Percentiles rank a stretch among this genome's conserved stretches.
Evolutionary conservation across 2,113 vertebrate species (phyloP).

Genomic region (Triplophysa siluroides): DNA sequence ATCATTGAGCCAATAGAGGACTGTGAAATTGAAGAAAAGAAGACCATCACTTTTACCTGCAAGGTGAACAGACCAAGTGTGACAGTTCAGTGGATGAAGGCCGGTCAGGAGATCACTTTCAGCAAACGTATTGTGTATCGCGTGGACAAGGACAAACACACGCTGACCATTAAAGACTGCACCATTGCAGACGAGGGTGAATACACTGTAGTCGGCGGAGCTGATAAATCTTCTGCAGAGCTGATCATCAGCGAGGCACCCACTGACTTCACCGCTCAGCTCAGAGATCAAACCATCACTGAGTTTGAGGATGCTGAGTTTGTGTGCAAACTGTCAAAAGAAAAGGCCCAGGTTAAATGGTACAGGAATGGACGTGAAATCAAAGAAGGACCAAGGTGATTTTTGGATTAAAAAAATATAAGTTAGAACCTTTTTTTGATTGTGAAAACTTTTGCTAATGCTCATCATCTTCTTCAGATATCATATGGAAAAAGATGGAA

Average conservation of each 20-base stretch:
- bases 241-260: conserved; percentile 96
- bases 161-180: conserved; percentile 91
- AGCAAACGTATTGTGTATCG: conserved; percentile 87
- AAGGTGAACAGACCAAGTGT: conserved; percentile 93
- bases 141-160: conserved; percentile 90
- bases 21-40: conserved; percentile 95
- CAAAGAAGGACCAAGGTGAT: conserved; percentile 90
- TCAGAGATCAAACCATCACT: conserved; percentile 92
- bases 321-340: conserved; percentile 90
- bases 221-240: conserved; percentile 89
- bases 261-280: conserved; percentile 86
- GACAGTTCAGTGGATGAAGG: conserved; percentile 91
- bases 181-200: conserved; percentile 92
- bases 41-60: conserved; percentile 88
- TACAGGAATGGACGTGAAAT: conserved; percentile 94
- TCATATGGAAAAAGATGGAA: conserved; percentile 91
- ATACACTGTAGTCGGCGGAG: conserved; percentile 85
- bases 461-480: conserved; percentile 75
- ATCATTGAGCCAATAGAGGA: conserved; percentile 91
- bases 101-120: conserved; percentile 86
- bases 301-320: conserved; percentile 97
- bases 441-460: conserved; percentile 15
- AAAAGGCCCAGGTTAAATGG: conserved; percentile 91
- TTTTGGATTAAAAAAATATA: not conserved
- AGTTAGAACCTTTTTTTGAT: not conserved